phyloP scores from a whole-genome alignment of 2,113 vertebrate species.

The Cyanistes caeruleus region DNA sequence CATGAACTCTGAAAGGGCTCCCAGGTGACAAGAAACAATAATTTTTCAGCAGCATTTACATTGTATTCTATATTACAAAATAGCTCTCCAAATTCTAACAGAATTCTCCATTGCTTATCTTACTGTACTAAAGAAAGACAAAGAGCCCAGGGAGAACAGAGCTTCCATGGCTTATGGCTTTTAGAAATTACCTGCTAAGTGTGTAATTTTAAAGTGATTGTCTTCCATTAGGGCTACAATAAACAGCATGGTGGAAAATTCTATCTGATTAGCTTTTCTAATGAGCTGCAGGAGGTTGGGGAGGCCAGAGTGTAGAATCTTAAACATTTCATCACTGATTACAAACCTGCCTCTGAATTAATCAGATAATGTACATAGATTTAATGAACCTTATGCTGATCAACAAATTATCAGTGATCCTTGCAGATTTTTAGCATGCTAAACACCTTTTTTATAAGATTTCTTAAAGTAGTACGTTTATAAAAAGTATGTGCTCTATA shows the following conservation, averaged over 20 bases:
- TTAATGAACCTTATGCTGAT: constrained; percentile 57
- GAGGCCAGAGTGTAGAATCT: constrained; percentile 43
- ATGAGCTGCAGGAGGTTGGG: constrained; percentile 63
- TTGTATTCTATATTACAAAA: background rate
- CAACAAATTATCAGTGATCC: constrained; percentile 38
- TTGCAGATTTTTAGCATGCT: background rate
- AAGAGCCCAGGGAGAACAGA: background rate
- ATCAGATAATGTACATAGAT: constrained; percentile 51
- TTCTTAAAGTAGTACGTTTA: background rate
- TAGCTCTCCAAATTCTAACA: background rate
- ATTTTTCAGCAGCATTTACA: background rate
- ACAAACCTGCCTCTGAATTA: constrained; percentile 59
- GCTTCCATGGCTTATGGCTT: background rate
- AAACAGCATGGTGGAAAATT: constrained; percentile 67
- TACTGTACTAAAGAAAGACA: background rate
- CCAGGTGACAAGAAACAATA: background rate
- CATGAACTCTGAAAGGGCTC: background rate
- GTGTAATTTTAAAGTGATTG: constrained; percentile 67
- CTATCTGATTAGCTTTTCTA: constrained; percentile 67
- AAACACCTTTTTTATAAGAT: background rate
- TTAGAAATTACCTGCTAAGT: constrained; percentile 63
- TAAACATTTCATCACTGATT: constrained; percentile 65
- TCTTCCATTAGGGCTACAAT: constrained; percentile 61
- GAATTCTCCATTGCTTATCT: background rate
- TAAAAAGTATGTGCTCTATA: background rate